Conservation (phyloP, 2,113 vertebrate genomes). For the Lota lota region DNA sequence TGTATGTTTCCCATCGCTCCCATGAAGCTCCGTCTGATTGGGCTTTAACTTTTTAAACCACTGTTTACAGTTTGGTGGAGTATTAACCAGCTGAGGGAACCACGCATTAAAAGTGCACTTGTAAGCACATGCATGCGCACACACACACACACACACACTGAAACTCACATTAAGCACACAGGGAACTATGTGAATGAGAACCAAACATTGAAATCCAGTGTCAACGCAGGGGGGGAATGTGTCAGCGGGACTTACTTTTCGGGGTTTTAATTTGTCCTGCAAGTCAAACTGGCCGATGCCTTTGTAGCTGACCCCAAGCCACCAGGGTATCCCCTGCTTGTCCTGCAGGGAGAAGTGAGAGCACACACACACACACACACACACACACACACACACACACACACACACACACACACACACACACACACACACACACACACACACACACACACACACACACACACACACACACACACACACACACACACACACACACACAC, state of each 20-base stretch:
- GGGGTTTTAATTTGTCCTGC: conserved; percentile 94
- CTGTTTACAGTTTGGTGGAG: conserved; percentile 55
- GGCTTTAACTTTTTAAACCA: conserved; percentile 24
- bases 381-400: conserved; percentile 2
- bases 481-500: conserved; percentile 15
- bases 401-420: background rate
- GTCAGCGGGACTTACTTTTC: conserved; percentile 79
- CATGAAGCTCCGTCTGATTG: conserved; percentile 5
- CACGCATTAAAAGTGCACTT: too few species aligned
- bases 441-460: conserved; percentile 13
- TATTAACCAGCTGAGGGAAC: conserved; percentile 53
- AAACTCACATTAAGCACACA: too few species aligned
- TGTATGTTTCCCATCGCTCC: background rate
- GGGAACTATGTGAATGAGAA: too few species aligned
- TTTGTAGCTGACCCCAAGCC: conserved; percentile 97
- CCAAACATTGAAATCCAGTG: too few species aligned
- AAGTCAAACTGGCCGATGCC: conserved; percentile 95
- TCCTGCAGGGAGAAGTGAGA: conserved; percentile 74
- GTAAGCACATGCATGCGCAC: too few species aligned
- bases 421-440: conserved; percentile 18
- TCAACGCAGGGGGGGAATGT: too few species aligned
- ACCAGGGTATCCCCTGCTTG: conserved; percentile 97
- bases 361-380: conserved; percentile 17
- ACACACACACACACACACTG: too few species aligned
- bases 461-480: conserved; percentile 17